Percentiles rank a stretch among this genome's conserved stretches.
Conservation (phyloP, 2,113 vertebrate genomes). For the Semnornis frantzii region DNA sequence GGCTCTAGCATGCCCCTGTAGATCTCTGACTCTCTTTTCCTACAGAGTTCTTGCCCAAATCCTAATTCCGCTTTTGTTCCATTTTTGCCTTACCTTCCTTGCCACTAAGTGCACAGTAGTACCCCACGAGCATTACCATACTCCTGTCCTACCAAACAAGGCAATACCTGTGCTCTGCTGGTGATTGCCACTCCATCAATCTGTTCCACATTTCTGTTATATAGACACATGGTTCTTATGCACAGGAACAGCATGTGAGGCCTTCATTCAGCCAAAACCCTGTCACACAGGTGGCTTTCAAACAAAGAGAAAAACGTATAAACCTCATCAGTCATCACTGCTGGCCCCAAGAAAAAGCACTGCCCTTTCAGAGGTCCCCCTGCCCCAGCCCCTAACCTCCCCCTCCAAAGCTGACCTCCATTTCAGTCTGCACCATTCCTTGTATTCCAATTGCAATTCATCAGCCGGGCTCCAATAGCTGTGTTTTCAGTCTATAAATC, state of each 20-base stretch:
- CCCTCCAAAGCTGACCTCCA: slow-evolving; percentile 58
- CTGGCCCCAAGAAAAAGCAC: slow-evolving; percentile 25
- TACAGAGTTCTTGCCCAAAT: not conserved
- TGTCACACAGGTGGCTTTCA: slow-evolving; percentile 64
- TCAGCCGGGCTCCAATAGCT: slow-evolving; percentile 55
- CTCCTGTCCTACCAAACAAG: not conserved
- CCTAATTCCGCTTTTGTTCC: not conserved
- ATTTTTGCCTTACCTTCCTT: not conserved
- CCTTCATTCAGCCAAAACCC: not conserved
- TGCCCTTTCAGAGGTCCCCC: slow-evolving; percentile 50
- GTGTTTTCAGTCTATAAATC: slow-evolving; percentile 69
- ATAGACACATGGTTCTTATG: not conserved
- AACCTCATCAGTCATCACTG: slow-evolving; percentile 62
- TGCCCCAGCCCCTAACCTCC: slow-evolving; percentile 58
- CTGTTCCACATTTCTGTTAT: not conserved
- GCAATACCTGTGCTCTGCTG: not conserved
- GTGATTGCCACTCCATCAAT: not conserved
- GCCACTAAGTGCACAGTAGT: not conserved
- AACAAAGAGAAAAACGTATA: slow-evolving; percentile 59
- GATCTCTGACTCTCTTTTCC: not conserved
- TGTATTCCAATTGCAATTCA: slow-evolving; percentile 47
- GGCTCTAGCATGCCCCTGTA: not conserved
- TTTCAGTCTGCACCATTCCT: slow-evolving; percentile 59
- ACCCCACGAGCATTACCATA: rapidly evolving
- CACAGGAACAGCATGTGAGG: slow-evolving; percentile 30